Base-by-base conservation (phyloP, 2,888 invertebrate genomes). In the Hymenopus coronatus region DNA sequence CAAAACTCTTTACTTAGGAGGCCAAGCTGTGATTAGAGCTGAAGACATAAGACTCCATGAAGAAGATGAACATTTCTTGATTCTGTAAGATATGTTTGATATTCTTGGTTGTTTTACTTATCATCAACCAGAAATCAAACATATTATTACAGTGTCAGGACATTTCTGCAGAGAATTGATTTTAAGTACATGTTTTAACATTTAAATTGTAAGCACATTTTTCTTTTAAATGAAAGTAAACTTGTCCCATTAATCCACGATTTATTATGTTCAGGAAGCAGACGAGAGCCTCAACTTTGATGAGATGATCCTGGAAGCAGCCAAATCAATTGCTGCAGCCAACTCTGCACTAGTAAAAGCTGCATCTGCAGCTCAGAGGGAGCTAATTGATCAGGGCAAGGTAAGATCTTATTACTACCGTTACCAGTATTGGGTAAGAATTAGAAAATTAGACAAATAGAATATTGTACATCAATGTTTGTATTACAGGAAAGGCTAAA, bases 21-120 rank as follows among this genome's bases (percentile, higher is more conserved):
- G 4, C 4, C 3, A 30, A 30, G 30, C 30, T 30, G 30, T 30
- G 2, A 30, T 30, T 30, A 30, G 4, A 4, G 12, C 40, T 86
- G 70, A 40, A 70, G 27, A 28, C 81, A 81, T 14, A n/a, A 27
- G 9, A n/a, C 28, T 15, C 7, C 27, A 25, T 27, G 30, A 83
- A 25, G 33, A 82, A 70, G 54, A 70, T 70, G 20, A 70, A 20
- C 15, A 6, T 54, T 54, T 54, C 54, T 4, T 70, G 54, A 70
- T 87, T 94, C 96, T 94, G 96, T 97, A 94, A 99, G 99, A 99
- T 99, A 99, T 99, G 99, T 99, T 99, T 99, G 99, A 99, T 99
- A 99, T 99, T 99, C 99, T 99, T 99, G 99, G 99, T 99, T 99
- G 98, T 98, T 95, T 93, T 92, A 94, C 94, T 94, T 92, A 92